Percentiles rank a stretch among this genome's conserved stretches.
Conservation (phyloP, 2,113 vertebrate genomes). For the Chrysemys picta region DNA sequence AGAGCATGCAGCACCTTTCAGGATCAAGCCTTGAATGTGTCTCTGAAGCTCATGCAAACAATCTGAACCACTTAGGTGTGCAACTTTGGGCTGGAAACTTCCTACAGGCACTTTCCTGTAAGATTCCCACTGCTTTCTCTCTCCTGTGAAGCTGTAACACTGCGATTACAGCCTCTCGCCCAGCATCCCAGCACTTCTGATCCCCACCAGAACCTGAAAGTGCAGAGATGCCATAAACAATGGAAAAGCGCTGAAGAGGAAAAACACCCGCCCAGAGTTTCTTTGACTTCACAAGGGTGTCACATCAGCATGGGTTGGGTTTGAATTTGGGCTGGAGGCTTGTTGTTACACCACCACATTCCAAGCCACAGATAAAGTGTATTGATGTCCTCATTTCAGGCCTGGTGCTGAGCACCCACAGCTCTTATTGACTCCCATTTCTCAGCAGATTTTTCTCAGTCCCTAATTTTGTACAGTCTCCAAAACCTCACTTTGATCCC, state of each 20-base stretch:
- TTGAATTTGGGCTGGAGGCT: not conserved
- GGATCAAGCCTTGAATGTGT: not conserved
- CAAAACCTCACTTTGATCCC: not conserved
- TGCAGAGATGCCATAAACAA: conserved; percentile 46
- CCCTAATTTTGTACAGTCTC: not conserved
- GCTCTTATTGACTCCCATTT: not conserved
- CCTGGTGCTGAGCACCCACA: not conserved
- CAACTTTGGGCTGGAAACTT: conserved; percentile 24
- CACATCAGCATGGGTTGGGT: not conserved
- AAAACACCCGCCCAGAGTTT: not conserved
- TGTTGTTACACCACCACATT: not conserved
- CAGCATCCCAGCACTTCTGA: conserved; percentile 31
- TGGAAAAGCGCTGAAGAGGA: conserved; percentile 36
- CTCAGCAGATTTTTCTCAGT: not conserved
- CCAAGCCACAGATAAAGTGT: not conserved
- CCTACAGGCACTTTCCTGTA: not conserved
- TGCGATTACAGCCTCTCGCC: conserved; percentile 55
- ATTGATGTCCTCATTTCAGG: not conserved
- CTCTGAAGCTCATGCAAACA: not conserved
- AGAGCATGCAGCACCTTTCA: not conserved
- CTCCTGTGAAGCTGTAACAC: conserved; percentile 42
- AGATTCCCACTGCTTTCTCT: conserved; percentile 34
- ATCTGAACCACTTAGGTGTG: not conserved
- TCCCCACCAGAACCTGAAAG: conserved; percentile 21
- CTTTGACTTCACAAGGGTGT: not conserved